Conservation (phyloP, 2,888 invertebrate genomes). For the Chrysolina americana region DNA sequence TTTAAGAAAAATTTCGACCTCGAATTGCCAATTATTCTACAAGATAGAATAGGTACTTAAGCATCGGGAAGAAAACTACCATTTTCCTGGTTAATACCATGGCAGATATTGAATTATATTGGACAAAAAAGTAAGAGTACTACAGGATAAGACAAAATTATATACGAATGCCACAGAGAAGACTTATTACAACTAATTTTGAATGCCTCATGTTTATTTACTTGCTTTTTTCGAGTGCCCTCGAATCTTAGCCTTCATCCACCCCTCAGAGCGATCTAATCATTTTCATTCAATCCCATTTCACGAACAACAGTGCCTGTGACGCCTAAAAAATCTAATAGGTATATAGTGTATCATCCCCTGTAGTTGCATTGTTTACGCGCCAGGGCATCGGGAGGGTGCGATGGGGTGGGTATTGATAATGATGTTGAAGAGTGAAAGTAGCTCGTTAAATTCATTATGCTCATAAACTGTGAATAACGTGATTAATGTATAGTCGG, state of each 20-base stretch:
- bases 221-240: neutral
- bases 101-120: too few species aligned
- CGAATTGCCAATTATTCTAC: too few species aligned
- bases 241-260: neutral
- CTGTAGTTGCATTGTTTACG: constrained; percentile 36
- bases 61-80: too few species aligned
- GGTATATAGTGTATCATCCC: constrained; percentile 41
- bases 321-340: constrained; percentile 47
- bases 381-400: constrained; percentile 31
- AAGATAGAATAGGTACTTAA: too few species aligned
- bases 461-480: constrained; percentile 41
- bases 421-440: constrained; percentile 44
- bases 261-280: constrained; percentile 9
- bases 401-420: constrained; percentile 34
- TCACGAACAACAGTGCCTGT: constrained; percentile 38
- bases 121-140: too few species aligned
- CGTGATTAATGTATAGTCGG: constrained; percentile 17
- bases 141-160: too few species aligned
- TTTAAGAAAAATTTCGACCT: too few species aligned
- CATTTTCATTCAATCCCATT: constrained; percentile 19
- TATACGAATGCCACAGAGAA: too few species aligned
- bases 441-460: constrained; percentile 46
- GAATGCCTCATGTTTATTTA: neutral
- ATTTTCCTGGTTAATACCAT: too few species aligned
- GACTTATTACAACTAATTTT: neutral